Conservation (phyloP, 2,113 vertebrate species). For the Phaethornis superciliosus region DNA sequence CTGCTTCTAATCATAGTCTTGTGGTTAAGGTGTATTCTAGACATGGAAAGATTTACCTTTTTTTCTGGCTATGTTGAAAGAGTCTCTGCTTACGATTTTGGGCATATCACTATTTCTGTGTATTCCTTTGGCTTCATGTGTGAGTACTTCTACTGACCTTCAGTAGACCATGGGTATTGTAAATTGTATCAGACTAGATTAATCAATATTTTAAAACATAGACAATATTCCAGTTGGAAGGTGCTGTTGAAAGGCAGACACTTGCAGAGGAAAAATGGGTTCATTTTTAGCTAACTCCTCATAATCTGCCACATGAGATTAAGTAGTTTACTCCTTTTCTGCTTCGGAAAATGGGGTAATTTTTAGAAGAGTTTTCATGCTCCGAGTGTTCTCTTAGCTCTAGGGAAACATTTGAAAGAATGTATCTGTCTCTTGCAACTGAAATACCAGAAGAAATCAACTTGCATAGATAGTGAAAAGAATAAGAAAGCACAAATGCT, state of each 20-base stretch:
- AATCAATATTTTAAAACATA: not conserved
- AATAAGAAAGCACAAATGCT: not conserved
- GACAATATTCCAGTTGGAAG: not conserved
- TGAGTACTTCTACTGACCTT: not conserved
- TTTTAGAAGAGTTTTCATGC: not conserved
- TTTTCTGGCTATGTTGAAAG: not conserved
- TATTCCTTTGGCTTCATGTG: not conserved
- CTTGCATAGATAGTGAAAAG: not conserved
- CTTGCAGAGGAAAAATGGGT: not conserved
- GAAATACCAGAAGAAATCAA: slow-evolving; percentile 13
- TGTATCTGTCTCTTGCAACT: not conserved
- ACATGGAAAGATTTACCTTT: not conserved
- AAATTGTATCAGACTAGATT: not conserved
- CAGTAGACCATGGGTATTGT: not conserved
- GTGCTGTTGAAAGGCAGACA: not conserved
- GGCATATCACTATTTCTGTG: not conserved
- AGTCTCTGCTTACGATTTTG: not conserved
- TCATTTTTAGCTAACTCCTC: not conserved
- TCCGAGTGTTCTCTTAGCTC: not conserved
- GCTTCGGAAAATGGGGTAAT: not conserved
- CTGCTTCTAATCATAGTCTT: not conserved
- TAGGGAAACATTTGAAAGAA: slow-evolving; percentile 13
- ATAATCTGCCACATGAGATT: not conserved
- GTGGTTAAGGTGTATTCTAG: not conserved
- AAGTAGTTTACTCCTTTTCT: not conserved